phyloP scores from a whole-genome alignment of 2,888 invertebrate genomes.

The Aelia acuminata region DNA sequence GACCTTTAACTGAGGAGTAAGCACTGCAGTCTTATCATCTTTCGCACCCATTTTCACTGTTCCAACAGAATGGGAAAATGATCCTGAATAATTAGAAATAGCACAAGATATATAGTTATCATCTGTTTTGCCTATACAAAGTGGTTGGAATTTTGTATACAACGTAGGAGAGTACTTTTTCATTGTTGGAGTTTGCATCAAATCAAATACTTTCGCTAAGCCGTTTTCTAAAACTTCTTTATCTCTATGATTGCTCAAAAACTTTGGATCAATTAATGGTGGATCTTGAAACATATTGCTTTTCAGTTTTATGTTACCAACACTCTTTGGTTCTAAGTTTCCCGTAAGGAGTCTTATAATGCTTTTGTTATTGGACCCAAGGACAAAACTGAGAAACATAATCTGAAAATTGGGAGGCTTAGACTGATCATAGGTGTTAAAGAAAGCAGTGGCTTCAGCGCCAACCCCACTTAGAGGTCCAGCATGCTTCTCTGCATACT shows the following conservation, averaged over 20 bases:
- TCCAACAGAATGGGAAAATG: constrained; percentile 65
- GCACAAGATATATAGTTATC: constrained; percentile 71
- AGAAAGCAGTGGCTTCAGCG: constrained; percentile 25
- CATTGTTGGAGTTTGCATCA: constrained; percentile 56
- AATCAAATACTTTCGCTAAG: constrained; percentile 27
- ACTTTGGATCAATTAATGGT: constrained; percentile 92
- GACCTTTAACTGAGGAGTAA: constrained; percentile 66
- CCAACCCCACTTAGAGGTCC: constrained; percentile 54
- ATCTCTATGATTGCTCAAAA: constrained; percentile 88
- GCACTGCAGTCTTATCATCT: constrained; percentile 67
- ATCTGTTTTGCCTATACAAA: constrained; percentile 50
- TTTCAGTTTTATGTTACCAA: constrained; percentile 82
- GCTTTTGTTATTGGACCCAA: constrained; percentile 82
- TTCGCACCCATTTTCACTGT: constrained; percentile 68
- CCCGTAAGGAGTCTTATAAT: constrained; percentile 88
- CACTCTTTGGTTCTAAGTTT: constrained; percentile 89
- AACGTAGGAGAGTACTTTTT: constrained; percentile 49
- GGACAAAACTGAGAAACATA: constrained; percentile 86
- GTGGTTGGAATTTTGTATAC: constrained; percentile 33
- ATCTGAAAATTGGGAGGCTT: constrained; percentile 95
- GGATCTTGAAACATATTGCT: constrained; percentile 79
- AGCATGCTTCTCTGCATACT: constrained; percentile 42
- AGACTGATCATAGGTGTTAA: constrained; percentile 50
- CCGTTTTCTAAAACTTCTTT: constrained; percentile 87
- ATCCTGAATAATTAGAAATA: constrained; percentile 75